Conservation (phyloP, 30 jellyfish, hydroid and myxozoan genomes). For the Hydractinia symbiolongicarpus region DNA sequence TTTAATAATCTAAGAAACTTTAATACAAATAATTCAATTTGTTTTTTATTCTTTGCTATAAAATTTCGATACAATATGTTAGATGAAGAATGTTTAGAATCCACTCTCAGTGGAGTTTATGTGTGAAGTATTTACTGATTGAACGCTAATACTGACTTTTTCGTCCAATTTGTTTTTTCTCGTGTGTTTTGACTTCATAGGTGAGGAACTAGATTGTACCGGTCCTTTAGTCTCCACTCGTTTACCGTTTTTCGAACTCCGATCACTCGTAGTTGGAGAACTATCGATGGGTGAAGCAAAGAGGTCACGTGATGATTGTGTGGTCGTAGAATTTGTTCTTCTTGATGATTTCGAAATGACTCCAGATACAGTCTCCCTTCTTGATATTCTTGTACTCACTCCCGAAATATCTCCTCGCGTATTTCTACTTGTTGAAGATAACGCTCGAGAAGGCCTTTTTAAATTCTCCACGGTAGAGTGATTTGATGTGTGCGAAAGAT, state of each 20-base stretch:
- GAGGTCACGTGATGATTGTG: background rate
- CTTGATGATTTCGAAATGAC: background rate
- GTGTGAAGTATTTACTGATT: too few species aligned
- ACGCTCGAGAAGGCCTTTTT: background rate
- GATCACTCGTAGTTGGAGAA: background rate
- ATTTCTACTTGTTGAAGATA: background rate
- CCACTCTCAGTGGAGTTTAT: too few species aligned
- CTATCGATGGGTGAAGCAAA: background rate
- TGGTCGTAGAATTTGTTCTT: background rate
- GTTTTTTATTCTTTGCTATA: too few species aligned
- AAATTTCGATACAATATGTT: too few species aligned
- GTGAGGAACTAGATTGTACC: constrained; percentile 1
- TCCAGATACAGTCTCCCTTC: background rate
- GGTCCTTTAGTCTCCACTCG: background rate
- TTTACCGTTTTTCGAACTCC: background rate
- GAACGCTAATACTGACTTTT: too few species aligned
- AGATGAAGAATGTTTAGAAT: too few species aligned
- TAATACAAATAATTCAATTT: too few species aligned
- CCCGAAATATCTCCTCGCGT: background rate
- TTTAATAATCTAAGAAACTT: too few species aligned
- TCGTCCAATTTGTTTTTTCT: background rate
- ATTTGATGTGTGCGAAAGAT: constrained; percentile 1
- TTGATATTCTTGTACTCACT: background rate
- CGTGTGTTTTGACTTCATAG: constrained; percentile 4
- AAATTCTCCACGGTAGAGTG: background rate